Evolutionary conservation across 2,113 vertebrate genomes (phyloP), one percentile per base, ranked within the genome.

Genomic region (Platanista minor): DNA sequence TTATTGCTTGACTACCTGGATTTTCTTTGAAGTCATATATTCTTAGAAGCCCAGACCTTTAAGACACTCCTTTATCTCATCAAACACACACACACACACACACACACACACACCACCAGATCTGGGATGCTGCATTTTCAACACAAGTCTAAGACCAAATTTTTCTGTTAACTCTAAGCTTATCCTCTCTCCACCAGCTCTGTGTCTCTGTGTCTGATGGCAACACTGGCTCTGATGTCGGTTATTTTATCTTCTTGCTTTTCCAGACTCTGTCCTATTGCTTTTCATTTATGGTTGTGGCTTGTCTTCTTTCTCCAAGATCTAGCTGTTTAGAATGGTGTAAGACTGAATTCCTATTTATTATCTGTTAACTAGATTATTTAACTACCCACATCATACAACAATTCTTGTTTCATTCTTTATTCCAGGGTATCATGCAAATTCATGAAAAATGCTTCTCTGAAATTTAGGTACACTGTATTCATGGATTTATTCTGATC

Each of bases 1-100:
- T 72, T 67, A 25, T 57, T 75, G 5, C 9, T 11, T 77, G 46
- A 75, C 15, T 78, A 43, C 14, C 25, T 90, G 31, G 15, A 57
- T 87, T 92, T 95, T 91, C 23, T 36, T 62, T 84, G n/a, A 77
- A 96, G 15, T 54, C 21, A 71, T 15, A 2, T n/a, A 6, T 64
- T 5, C 14, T 64, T 64, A 71, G 61, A 85, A 61, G 27, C 1
- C 1, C 1, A 61, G 3, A 54, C 5, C 3, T 87, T 91, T 71
- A 89, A 80, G 25, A 75, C 4, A 75, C 18, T 64, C 15, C 6
- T 85, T 31, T 66, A 46, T 6, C 15, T 88, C 49, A 83, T 41
- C 36, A 69, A 33, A 87, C 25, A 88, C 25, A 33, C 15, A 52
- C 31, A 77, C 20, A 49, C 29, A 49, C 29, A 49, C 72, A 77